Evolutionary conservation across 2,888 invertebrate genomes (phyloP).

Genomic region (Eupithecia subfuscata): DNA sequence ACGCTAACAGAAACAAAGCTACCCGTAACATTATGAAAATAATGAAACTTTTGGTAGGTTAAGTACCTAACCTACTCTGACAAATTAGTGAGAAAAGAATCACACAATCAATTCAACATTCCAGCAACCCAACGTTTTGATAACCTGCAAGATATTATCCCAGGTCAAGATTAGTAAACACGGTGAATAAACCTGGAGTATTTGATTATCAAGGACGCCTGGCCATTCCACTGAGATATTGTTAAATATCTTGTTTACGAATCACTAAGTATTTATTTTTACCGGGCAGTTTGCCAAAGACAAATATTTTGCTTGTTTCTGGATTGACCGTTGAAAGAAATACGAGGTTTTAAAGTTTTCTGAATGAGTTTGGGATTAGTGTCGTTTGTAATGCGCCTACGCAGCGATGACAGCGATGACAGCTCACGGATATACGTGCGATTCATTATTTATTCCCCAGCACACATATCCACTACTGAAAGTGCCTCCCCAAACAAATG

Average conservation of each 20-base stretch:
- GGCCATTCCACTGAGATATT: neutral
- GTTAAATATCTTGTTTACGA: conserved; percentile 2
- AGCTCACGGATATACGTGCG: neutral
- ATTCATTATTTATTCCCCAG: neutral
- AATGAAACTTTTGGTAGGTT: too few species aligned
- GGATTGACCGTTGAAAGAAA: conserved; percentile 6
- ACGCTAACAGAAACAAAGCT: too few species aligned
- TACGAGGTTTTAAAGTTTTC: conserved; percentile 1
- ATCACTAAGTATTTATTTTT: conserved; percentile 10
- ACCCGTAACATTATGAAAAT: too few species aligned
- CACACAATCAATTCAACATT: neutral
- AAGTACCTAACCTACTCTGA: neutral
- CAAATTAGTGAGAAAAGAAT: neutral
- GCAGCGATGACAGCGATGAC: neutral
- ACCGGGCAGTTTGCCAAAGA: conserved; percentile 32
- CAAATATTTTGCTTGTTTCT: conserved; percentile 14
- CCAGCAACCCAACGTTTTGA: neutral
- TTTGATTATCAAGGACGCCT: conserved; percentile 6
- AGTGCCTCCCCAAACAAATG: neutral
- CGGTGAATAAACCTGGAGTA: conserved; percentile 4
- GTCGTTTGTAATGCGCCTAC: neutral
- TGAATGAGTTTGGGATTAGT: neutral
- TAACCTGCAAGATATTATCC: neutral
- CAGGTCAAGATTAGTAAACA: conserved; percentile 7
- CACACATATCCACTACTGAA: neutral